Percentiles rank a stretch among this genome's conserved stretches.
These are phyloP conservation scores for Dysidea cf. avara DNA, from an alignment of 37 sponge, comb jelly and placozoan species.

Conservation along the genomic window DNA sequence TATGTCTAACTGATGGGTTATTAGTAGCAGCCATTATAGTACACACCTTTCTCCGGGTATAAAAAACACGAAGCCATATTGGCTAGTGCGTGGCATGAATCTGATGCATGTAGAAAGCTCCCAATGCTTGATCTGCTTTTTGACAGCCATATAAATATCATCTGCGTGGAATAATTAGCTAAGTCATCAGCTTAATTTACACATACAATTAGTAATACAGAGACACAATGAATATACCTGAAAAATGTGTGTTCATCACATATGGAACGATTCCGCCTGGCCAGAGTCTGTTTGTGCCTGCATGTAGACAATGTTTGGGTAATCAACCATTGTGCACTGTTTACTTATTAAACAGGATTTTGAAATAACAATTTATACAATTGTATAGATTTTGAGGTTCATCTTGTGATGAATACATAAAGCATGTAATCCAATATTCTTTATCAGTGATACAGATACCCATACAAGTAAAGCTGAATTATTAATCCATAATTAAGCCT, in stretches of 20 bases:
- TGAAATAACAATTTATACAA: too few species aligned
- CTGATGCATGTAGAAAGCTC: conserved; percentile 22
- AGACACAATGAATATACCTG: background rate
- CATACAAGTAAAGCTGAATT: too few species aligned
- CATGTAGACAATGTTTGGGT: too few species aligned
- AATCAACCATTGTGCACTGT: too few species aligned
- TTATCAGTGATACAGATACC: background rate
- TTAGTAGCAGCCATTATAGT: background rate
- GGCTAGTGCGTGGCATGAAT: conserved; percentile 26
- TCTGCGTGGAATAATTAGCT: conserved; percentile 1
- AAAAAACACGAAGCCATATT: conserved; percentile 27
- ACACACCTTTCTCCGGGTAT: conserved; percentile 28
- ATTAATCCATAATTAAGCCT: too few species aligned
- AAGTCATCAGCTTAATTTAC: background rate
- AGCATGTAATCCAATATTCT: background rate
- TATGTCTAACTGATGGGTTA: too few species aligned
- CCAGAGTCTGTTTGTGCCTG: too few species aligned
- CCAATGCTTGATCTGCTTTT: conserved; percentile 4
- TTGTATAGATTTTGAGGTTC: too few species aligned
- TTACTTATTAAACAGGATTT: too few species aligned
- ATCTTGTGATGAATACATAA: too few species aligned
- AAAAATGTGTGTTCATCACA: background rate
- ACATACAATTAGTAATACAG: background rate
- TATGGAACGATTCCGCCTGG: conserved; percentile 16
- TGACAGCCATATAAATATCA: background rate